Percentiles rank a stretch among this genome's conserved stretches.
Evolutionary conservation across 2,888 invertebrate species (phyloP).

Genomic region (Pterostichus madidus): DNA sequence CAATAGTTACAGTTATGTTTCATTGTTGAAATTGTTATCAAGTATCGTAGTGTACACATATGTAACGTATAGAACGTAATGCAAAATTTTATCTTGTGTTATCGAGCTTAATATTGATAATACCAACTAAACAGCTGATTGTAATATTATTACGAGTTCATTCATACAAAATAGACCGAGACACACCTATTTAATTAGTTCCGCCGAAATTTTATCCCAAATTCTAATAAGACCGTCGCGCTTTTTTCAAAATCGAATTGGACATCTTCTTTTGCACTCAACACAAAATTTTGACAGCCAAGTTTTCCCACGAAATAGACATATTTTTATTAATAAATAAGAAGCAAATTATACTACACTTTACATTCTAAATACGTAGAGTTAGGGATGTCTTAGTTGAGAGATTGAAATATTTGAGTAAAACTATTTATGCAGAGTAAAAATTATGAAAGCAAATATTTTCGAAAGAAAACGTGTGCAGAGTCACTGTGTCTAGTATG

Average conservation of each 20-base stretch:
- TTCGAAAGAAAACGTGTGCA: too few species aligned
- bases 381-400: too few species aligned
- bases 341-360: too few species aligned
- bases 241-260: constrained; percentile 2
- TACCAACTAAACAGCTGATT: constrained; percentile 60
- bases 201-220: background rate
- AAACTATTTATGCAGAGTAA: too few species aligned
- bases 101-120: constrained; percentile 59
- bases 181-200: constrained; percentile 35
- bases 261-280: background rate
- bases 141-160: constrained; percentile 59
- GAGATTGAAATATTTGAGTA: too few species aligned
- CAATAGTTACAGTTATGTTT: background rate
- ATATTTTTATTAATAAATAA: too few species aligned
- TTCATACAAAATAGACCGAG: constrained; percentile 36
- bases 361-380: too few species aligned
- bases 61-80: constrained; percentile 27
- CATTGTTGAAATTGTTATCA: constrained; percentile 47
- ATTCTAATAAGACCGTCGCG: background rate
- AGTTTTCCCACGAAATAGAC: too few species aligned
- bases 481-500: too few species aligned
- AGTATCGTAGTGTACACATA: constrained; percentile 26
- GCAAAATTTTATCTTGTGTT: constrained; percentile 60
- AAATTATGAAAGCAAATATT: too few species aligned
- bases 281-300: too few species aligned